phyloP scores from a whole-genome alignment of 2,888 invertebrate genomes.

The Diadegma fenestrale region DNA sequence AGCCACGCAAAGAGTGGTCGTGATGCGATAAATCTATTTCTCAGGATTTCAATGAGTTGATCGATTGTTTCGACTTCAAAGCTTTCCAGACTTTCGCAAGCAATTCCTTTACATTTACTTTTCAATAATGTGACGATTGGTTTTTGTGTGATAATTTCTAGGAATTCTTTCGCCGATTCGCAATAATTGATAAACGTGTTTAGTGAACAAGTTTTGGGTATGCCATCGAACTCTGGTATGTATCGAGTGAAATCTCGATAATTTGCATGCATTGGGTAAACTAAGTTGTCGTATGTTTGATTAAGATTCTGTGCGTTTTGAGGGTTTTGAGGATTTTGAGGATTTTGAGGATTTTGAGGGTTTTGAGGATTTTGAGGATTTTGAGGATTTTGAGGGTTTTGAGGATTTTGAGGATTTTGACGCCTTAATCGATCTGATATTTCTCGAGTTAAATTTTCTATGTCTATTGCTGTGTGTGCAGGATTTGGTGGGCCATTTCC shows the following conservation, averaged over 20 bases:
- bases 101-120: not conserved
- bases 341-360: too few relatives aligned
- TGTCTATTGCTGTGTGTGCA: not conserved
- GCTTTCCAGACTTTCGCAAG: too few relatives aligned
- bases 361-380: too few relatives aligned
- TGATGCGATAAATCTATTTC: too few relatives aligned
- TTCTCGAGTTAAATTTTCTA: not conserved
- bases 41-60: too few relatives aligned
- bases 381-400: too few relatives aligned
- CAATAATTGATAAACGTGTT: not conserved
- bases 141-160: not conserved
- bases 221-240: not conserved
- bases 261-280: not conserved
- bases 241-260: not conserved
- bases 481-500: not conserved
- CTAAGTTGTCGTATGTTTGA: not conserved
- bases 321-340: too few relatives aligned
- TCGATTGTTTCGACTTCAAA: too few relatives aligned
- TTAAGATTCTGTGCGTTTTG: not conserved
- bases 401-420: too few relatives aligned
- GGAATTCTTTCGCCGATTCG: not conserved
- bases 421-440: not conserved
- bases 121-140: not conserved
- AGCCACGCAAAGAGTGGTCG: too few relatives aligned
- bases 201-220: not conserved